Base-by-base conservation (phyloP, 1,140 invertebrate species). In the Papilio dardanus region DNA sequence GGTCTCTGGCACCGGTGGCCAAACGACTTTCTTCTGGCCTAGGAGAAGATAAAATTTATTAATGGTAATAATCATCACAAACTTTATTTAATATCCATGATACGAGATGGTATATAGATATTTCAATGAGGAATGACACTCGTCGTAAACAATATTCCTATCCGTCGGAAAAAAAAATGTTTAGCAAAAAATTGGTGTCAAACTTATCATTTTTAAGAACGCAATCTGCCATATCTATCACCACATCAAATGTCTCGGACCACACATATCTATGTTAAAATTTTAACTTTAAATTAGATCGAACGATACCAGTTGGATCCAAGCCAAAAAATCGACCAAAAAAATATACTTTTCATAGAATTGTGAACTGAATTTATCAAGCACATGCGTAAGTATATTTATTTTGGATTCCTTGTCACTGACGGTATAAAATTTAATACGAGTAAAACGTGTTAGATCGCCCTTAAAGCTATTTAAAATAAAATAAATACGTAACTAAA, bases 21-120 rank as follows among this genome's bases (percentile, higher is more conserved):
- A 97, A 87, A 96, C 96, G 82, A 97, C 96, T 93, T 96, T 95
- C 94, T 97, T 97, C 79, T 96, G 94, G 90, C 96, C 96, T 97
- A 92, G 1, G 94, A 94, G 77, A 88, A 91, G 66, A 78, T 35
- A 24, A 71, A 62, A 14, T 69, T 46, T 65, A 74, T 79, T 24
- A 50, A 66, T 73, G 21, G 4, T 54, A 40, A 42, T 69, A 1
- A 30, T 67, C 30, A 21, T 6, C 4, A 46, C 35, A 7, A 37
- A n/a, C 7, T n/a, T 19, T 4, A 19, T 46, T 16, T 16, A 42
- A n/a, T 46, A 42, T 12, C 12, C 16, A 3, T 37, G 12, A 10
- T 10, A 35, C 5, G 12, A 37, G 8, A 37, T 12, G 35, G 35
- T 2, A 37, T 37, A 2, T 37, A 37, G 35, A 37, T 37, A 33